phyloP scores from a whole-genome alignment of 2,113 vertebrate genomes.

The Manacus vitellinus region DNA sequence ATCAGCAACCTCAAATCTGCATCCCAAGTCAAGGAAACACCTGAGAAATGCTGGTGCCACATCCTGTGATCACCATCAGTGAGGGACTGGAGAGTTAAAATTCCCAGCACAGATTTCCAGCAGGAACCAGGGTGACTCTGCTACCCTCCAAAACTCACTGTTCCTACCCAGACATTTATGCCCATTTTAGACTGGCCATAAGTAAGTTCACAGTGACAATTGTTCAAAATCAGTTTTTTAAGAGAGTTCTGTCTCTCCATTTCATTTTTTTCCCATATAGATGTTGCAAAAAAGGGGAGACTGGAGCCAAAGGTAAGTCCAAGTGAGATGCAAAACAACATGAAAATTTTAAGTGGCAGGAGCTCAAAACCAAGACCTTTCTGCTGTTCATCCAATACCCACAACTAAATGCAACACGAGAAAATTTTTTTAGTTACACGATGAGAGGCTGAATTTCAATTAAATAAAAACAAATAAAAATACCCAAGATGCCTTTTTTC shows the following conservation, averaged over 20 bases:
- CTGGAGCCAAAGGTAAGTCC: not conserved
- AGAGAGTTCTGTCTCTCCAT: not conserved
- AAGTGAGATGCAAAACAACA: not conserved
- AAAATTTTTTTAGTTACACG: not conserved
- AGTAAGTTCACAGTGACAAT: fast-evolving
- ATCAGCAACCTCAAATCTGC: not conserved
- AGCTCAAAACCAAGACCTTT: not conserved
- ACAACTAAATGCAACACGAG: not conserved
- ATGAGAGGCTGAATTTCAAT: not conserved
- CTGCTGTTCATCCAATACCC: not conserved
- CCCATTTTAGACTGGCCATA: not conserved
- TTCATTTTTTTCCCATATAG: not conserved
- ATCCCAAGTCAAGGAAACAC: not conserved
- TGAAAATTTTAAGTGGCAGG: not conserved
- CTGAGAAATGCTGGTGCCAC: not conserved
- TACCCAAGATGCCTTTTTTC: not conserved
- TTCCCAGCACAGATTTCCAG: not conserved
- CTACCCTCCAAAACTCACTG: not conserved
- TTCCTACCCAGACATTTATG: not conserved
- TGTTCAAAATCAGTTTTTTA: not conserved
- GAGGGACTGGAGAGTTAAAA: not conserved
- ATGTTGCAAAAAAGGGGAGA: not conserved
- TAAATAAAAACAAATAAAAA: not conserved
- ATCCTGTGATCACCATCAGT: not conserved
- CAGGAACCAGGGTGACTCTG: not conserved